These are phyloP conservation scores for Copidosoma aretas DNA, from an alignment of 2,888 invertebrate species.

Conservation along the genomic window DNA sequence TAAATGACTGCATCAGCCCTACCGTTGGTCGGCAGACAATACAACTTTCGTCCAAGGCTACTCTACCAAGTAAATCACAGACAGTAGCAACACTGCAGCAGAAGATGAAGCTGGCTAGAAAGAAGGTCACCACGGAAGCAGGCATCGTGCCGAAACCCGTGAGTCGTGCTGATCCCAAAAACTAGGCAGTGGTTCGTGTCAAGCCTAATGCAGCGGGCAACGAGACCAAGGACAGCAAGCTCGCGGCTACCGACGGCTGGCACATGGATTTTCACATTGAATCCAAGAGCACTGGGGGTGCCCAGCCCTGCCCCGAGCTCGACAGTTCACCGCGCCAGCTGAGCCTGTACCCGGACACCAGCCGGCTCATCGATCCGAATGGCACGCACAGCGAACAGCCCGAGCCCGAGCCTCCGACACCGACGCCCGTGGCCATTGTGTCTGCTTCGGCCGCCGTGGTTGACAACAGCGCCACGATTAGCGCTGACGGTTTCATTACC, in stretches of 20 bases:
- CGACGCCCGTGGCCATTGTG: conserved; percentile 48
- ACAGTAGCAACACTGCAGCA: conserved; percentile 58
- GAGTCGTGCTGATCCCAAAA: not conserved
- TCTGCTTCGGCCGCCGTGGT: conserved; percentile 14
- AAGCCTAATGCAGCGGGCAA: conserved; percentile 38
- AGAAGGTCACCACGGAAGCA: conserved; percentile 59
- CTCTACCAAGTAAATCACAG: conserved; percentile 51
- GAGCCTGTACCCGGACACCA: conserved; percentile 75
- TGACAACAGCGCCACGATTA: conserved; percentile 13
- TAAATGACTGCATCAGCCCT: conserved; percentile 27
- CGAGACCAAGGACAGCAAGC: conserved; percentile 60
- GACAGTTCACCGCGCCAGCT: conserved; percentile 73
- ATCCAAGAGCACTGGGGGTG: conserved; percentile 64
- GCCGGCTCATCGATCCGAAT: conserved; percentile 61
- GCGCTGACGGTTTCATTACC: too few relatives aligned
- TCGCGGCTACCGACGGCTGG: conserved; percentile 60
- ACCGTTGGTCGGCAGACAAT: conserved; percentile 29
- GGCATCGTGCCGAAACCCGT: too few relatives aligned
- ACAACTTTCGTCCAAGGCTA: conserved; percentile 38
- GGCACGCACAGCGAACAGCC: too few relatives aligned
- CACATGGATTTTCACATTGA: conserved; percentile 63
- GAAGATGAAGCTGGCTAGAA: conserved; percentile 58
- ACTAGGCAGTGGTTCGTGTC: not conserved
- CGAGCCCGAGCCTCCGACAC: too few relatives aligned
- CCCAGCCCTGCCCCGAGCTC: conserved; percentile 64